phyloP scores from a whole-genome alignment of 2,888 invertebrate species.

The Alviniconcha strummeri region DNA sequence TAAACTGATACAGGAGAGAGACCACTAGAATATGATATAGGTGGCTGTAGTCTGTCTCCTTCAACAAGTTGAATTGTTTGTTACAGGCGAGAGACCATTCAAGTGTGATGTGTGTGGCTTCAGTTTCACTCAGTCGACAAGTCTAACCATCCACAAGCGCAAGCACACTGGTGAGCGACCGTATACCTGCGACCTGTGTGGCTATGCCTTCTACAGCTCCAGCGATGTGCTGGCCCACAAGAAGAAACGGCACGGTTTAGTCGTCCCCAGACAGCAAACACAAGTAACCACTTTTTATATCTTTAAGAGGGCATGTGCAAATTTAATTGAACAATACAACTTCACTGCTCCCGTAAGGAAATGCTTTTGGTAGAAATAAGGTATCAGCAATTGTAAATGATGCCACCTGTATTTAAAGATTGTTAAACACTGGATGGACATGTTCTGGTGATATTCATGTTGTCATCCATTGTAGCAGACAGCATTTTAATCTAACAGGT shows the following conservation, averaged over 20 bases:
- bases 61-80: not conserved
- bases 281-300: not conserved
- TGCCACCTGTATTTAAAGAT: too few species aligned
- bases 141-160: conserved; percentile 35
- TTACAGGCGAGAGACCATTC: conserved; percentile 38
- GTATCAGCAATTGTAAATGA: too few species aligned
- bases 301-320: too few species aligned
- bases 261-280: not conserved
- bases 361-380: too few species aligned
- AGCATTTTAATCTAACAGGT: too few species aligned
- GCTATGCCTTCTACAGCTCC: conserved; percentile 32
- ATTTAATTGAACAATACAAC: too few species aligned
- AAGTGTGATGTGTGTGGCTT: conserved; percentile 38
- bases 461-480: too few species aligned
- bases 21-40: too few species aligned
- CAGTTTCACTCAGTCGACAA: conserved; percentile 36
- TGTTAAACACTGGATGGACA: too few species aligned
- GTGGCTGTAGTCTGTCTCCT: not conserved
- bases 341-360: too few species aligned
- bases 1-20: too few species aligned
- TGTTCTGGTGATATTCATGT: too few species aligned
- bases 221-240: conserved; percentile 23
- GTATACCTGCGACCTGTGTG: conserved; percentile 38
- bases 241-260: conserved; percentile 13
- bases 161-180: conserved; percentile 38